Conservation (phyloP, 1,140 invertebrate genomes). For the Chironomus striatipennis region DNA sequence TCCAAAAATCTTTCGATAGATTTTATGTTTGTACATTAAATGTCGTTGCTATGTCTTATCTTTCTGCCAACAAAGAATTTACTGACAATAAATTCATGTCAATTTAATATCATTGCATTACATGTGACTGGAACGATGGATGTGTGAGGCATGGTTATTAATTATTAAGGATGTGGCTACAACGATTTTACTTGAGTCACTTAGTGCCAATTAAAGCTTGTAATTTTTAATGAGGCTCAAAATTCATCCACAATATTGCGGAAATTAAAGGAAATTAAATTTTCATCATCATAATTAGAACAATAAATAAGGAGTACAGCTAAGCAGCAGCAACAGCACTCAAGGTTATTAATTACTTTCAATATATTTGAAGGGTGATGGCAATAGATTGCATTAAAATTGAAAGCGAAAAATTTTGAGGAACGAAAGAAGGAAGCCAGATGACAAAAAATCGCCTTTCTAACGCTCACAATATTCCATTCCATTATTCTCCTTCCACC, state of each 20-base stretch:
- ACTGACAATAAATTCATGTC: not conserved
- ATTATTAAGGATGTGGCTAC: too few relatives aligned
- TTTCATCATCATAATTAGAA: conserved; percentile 1
- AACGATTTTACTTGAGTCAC: too few relatives aligned
- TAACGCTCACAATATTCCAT: too few relatives aligned
- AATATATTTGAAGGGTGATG: not conserved
- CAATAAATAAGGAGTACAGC: not conserved
- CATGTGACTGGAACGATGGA: not conserved
- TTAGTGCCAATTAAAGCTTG: too few relatives aligned
- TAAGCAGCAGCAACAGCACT: not conserved
- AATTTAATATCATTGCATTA: not conserved
- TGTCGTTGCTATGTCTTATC: too few relatives aligned
- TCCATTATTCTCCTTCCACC: not conserved
- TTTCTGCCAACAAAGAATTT: too few relatives aligned
- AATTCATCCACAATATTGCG: not conserved
- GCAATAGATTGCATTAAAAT: not conserved
- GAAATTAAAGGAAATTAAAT: not conserved
- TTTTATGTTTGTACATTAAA: too few relatives aligned
- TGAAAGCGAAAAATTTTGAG: too few relatives aligned
- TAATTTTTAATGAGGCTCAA: not conserved
- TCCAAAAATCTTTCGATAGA: too few relatives aligned
- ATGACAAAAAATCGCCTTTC: conserved; percentile 13
- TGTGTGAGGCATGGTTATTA: not conserved
- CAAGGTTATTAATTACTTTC: conserved; percentile 18
- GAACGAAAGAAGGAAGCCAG: conserved; percentile 3